These are phyloP conservation scores for Agriotes lineatus DNA, from an alignment of 2,888 invertebrate species.

Conservation along the genomic window DNA sequence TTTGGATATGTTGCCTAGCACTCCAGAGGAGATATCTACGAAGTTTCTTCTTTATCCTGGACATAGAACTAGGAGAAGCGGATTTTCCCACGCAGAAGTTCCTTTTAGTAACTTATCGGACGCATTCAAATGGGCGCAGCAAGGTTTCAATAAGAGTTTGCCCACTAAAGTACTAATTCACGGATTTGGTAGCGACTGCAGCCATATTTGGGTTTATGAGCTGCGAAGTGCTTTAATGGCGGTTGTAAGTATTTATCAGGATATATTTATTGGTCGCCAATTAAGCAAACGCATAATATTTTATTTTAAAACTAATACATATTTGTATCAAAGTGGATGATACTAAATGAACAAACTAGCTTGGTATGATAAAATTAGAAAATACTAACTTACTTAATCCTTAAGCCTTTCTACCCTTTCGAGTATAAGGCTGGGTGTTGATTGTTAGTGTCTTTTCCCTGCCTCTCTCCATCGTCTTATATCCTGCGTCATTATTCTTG, in stretches of 20 bases:
- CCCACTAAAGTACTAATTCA: conserved; percentile 90
- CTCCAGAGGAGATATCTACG: conserved; percentile 89
- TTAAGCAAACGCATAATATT: too few relatives aligned
- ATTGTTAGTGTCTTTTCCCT: too few relatives aligned
- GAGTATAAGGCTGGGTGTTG: too few relatives aligned
- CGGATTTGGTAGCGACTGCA: conserved; percentile 93
- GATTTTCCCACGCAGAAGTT: conserved; percentile 76
- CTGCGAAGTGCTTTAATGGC: conserved; percentile 93
- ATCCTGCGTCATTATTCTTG: too few relatives aligned
- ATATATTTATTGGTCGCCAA: too few relatives aligned
- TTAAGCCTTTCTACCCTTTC: too few relatives aligned
- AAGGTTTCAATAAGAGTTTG: conserved; percentile 75
- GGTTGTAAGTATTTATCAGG: conserved; percentile 80
- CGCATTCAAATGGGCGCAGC: conserved; percentile 75
- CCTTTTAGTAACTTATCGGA: conserved; percentile 80
- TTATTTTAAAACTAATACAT: background rate
- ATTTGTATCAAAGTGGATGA: too few relatives aligned
- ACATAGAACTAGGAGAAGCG: conserved; percentile 65
- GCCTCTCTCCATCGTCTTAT: too few relatives aligned
- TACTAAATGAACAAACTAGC: too few relatives aligned
- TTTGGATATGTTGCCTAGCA: conserved; percentile 87
- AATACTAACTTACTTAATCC: too few relatives aligned
- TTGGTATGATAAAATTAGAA: too few relatives aligned
- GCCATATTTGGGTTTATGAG: conserved; percentile 93
- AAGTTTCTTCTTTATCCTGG: conserved; percentile 84